Evolutionary conservation across 1,140 invertebrate species (phyloP).

Genomic region (Tribolium castaneum): DNA sequence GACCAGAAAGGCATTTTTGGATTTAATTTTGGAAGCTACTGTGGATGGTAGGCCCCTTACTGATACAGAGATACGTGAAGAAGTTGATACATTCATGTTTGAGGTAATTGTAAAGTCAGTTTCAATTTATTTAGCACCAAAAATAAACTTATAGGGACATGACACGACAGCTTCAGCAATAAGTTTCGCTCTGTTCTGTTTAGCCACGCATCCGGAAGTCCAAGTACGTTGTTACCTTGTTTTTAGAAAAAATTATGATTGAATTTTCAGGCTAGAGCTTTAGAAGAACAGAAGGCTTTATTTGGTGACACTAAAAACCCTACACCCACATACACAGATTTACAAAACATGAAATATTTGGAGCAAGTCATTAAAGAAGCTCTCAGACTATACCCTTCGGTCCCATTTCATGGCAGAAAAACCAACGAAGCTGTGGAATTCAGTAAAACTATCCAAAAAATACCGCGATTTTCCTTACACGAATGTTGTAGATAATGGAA

Average conservation of each 20-base stretch:
- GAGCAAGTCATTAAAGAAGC: conserved; percentile 73
- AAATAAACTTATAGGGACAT: conserved; percentile 49
- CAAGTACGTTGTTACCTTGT: conserved; percentile 31
- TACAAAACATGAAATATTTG: conserved; percentile 70
- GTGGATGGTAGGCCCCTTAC: conserved; percentile 69
- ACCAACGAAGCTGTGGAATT: conserved; percentile 59
- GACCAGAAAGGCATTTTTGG: conserved; percentile 78
- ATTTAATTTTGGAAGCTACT: conserved; percentile 74
- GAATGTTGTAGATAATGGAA: not conserved
- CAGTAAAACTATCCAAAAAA: not conserved
- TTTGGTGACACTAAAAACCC: conserved; percentile 65
- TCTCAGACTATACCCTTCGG: conserved; percentile 72
- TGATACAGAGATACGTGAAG: conserved; percentile 79
- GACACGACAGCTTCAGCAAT: conserved; percentile 57
- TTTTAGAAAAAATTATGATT: not conserved
- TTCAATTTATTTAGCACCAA: not conserved
- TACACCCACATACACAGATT: conserved; percentile 66
- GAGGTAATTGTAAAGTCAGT: conserved; percentile 67
- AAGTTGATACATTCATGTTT: conserved; percentile 90
- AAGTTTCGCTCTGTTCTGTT: conserved; percentile 51
- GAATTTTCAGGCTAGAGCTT: conserved; percentile 59
- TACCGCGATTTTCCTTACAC: not conserved
- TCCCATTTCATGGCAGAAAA: conserved; percentile 67
- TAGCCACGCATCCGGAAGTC: conserved; percentile 54
- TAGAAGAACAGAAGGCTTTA: conserved; percentile 70